Base-by-base conservation (phyloP, 1,140 invertebrate genomes). In the Coenobita brevimanus region DNA sequence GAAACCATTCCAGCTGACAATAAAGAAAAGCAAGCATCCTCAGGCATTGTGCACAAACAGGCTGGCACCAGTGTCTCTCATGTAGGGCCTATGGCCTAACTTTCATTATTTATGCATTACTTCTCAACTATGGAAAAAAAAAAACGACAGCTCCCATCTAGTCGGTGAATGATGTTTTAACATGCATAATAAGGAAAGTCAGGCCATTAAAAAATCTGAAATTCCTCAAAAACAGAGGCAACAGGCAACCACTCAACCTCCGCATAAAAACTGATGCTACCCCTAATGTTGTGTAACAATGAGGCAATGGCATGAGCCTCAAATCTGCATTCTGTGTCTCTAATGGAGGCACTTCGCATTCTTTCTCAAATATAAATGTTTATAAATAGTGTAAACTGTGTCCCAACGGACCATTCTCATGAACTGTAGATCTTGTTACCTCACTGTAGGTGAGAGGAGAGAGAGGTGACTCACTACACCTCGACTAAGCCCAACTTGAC, bases 401-500 rank as follows among this genome's bases (percentile, higher is more conserved):
- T 88, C 86, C 79, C 79, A 88, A 33, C 46, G 86, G 80, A 88
- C 80, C 78, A 88, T 82, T 88, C 79, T 62, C 54, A 67, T 82
- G 86, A 82, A 88, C 38, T 76, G 80, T 82, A 82, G 86, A 82
- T 75, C 79, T 82, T 33, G 79, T 88, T 88, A 88, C 86, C 86
- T 88, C 86, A 82, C 86, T 75, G 80, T 88, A 78, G 78, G 86
- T 82, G 78, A 82, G 80, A 82, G 86, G 62, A 82, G 80, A 82
- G 80, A 82, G 79, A 88, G 78, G 86, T 82, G 80, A 82, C 80
- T 88, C 86, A 88, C 80, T 82, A 88, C 86, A 88, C 86, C 80
- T 88, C 86, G 79, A 88, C 86, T 88, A 88, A 75, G 86, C 86
- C 86, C 69, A 82, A 76, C 79, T 88, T 88, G 71, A 88, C 86